Evolutionary conservation across 2,797 vertebrate genomes (phyloP).

Genomic region (Galaxias olidus): DNA sequence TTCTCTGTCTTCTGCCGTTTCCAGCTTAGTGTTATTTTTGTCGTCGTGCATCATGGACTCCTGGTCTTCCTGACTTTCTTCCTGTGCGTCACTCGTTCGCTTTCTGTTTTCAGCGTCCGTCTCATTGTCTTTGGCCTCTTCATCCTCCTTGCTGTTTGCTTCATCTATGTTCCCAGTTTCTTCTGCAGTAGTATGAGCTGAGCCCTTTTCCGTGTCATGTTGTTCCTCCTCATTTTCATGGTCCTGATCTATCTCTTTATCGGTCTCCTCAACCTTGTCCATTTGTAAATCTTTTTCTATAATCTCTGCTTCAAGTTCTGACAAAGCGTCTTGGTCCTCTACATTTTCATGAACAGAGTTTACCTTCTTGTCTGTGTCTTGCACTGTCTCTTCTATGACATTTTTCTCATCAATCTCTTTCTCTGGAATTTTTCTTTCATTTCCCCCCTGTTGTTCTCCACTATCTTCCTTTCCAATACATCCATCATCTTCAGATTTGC

Average conservation of each 20-base stretch:
- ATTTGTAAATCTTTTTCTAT: too few species aligned
- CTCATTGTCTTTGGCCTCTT: slow-evolving; percentile 11
- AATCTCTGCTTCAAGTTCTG: too few species aligned
- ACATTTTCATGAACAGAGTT: too few species aligned
- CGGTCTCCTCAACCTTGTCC: slow-evolving; percentile 1
- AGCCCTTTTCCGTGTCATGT: slow-evolving; percentile 10
- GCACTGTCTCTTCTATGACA: too few species aligned
- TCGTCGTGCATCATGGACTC: slow-evolving; percentile 15
- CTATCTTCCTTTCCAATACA: slow-evolving; percentile 23
- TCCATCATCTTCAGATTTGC: slow-evolving; percentile 27
- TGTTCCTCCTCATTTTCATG: slow-evolving; percentile 8
- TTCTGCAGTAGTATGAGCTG: too few species aligned
- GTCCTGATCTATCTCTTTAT: too few species aligned
- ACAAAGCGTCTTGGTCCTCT: too few species aligned
- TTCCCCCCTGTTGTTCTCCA: slow-evolving; percentile 28
- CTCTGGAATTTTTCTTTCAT: slow-evolving; percentile 13
- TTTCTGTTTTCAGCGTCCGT: slow-evolving; percentile 50
- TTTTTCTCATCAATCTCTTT: slow-evolving; percentile 5
- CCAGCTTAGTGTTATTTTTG: background rate
- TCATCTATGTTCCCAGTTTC: background rate
- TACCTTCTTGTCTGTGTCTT: too few species aligned
- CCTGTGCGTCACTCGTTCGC: slow-evolving; percentile 19
- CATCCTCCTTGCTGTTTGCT: slow-evolving; percentile 8
- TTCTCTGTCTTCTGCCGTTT: too few species aligned
- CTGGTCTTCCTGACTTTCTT: background rate